Evolutionary conservation across 2,888 invertebrate genomes (phyloP), one percentile per base, ranked within the genome.

Genomic region (Cantharis lateralis): DNA sequence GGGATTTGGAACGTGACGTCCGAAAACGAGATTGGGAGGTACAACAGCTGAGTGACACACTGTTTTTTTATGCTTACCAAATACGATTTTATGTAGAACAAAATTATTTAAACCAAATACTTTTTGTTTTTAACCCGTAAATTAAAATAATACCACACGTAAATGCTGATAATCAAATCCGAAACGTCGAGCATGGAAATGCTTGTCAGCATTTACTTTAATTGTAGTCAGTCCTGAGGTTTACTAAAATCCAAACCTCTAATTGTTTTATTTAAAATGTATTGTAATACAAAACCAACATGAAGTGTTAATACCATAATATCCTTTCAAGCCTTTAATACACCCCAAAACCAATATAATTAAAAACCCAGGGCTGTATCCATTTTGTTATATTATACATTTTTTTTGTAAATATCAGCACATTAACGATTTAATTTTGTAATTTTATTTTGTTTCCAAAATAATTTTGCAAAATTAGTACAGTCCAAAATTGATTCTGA

Each of bases 1-100:
- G 98, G 95, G 99, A 99, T 95, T 97, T 99, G 96, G 99, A 99
- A 95, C 95, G 96, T 93, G 97, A 98, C 94, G 98, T 98, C 93
- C 95, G 97, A 92, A 98, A 97, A 93, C 97, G 97, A 94, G 98
- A 98, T 93, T 98, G 95, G 93, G 98, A 98, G 97, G 98, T 98
- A 95, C 93, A 93, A 79, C 82, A 80, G 71, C 76, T 76, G 78
- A 78, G 76, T 78, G 78, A 78, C 78, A 78, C 78, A 78, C 78
- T 76, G 76, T 78, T 76, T 75, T 28, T 78, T 74, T 16, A 74
- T 76, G 74, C 78, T 76, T 78, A 74, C 68, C 78, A 76, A 72
- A 66, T 11, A 24, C 72, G 62, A 28, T 72, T 24, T 15, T 73
- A 26, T 68, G 70, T 72, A 68, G 70, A 20, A 48, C 62, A 72